A percentile compares a stretch with the other conserved stretches of the same genome.
Evolutionary conservation across 2,797 vertebrate genomes (phyloP).

Genomic region (Pteronotus mesoamericanus): DNA sequence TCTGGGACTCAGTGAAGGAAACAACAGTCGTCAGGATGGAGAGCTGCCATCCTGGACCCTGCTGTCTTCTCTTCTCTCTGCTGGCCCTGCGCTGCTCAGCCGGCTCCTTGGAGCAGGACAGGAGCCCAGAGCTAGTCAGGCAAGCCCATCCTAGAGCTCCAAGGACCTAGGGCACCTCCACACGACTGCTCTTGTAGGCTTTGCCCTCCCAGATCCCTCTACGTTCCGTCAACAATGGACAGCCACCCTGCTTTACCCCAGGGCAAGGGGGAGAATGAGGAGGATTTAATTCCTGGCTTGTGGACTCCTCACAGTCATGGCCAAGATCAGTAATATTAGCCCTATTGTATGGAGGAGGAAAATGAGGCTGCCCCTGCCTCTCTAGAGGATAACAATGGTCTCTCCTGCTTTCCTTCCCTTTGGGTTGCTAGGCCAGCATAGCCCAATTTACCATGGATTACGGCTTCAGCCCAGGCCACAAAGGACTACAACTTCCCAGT

Average conservation of each 20-base stretch:
- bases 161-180: background rate
- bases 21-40: background rate
- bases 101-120: background rate
- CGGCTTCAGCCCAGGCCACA: background rate
- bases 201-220: background rate
- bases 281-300: background rate
- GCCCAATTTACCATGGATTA: background rate
- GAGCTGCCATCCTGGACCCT: background rate
- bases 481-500: background rate
- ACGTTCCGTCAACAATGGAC: background rate
- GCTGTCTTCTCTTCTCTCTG: background rate
- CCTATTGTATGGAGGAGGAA: background rate
- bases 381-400: too few relatives aligned
- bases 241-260: background rate
- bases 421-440: background rate
- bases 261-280: background rate
- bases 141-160: fast-evolving
- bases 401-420: background rate
- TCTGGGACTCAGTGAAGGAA: background rate
- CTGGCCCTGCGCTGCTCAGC: background rate
- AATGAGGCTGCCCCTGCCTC: background rate
- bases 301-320: background rate
- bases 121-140: background rate
- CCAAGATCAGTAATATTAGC: background rate
- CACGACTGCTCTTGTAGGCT: background rate